Evolutionary conservation across 2,888 invertebrate species (phyloP), one percentile per base, ranked within the genome.

Genomic region (Amphiduros pacificus): DNA sequence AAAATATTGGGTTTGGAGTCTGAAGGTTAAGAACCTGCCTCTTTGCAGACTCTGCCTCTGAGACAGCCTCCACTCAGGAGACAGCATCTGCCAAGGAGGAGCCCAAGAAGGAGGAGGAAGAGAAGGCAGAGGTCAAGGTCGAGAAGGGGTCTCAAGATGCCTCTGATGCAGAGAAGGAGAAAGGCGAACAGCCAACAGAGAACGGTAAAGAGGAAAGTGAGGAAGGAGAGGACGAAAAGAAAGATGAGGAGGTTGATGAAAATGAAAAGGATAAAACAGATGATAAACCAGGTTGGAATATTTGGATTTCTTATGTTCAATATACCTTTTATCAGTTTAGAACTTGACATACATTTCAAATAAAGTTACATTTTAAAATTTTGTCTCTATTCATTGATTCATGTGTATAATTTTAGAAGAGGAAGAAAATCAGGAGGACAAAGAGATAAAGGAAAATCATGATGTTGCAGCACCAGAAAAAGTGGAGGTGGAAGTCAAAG

Each of bases 31-130:
- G n/a, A n/a, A n/a, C n/a, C n/a, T n/a, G n/a, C n/a, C n/a, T n/a
- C n/a, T n/a, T n/a, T n/a, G 63, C 63, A 36, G 66, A 67, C 52
- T 68, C 72, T 36, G 72, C 73, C 17, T 71, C 76, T 62, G 65
- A 22, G 55, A 60, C 52, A 61, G 62, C 65, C 53, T 62, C 49
- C 22, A 56, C 20, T 4, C 57, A 57, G 40, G 51, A 41, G 17
- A 54, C 22, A 5, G 56, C 48, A 24, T 50, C 44, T n/a, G 60
- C 52, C 17, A 65, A 49, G 40, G 63, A 61, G 31, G 51, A 28
- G 53, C 24, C 14, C 50, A 52, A 36, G 20, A 32, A 51, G 14
- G 50, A 58, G 31, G 64, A 57, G n/a, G 61, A 62, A 54, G 67
- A 68, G 29, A 56, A 59, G 48, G 57, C 62, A 56, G 62, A 61